phyloP scores from a whole-genome alignment of 1,140 invertebrate species.

The Polypedilum pembai region DNA sequence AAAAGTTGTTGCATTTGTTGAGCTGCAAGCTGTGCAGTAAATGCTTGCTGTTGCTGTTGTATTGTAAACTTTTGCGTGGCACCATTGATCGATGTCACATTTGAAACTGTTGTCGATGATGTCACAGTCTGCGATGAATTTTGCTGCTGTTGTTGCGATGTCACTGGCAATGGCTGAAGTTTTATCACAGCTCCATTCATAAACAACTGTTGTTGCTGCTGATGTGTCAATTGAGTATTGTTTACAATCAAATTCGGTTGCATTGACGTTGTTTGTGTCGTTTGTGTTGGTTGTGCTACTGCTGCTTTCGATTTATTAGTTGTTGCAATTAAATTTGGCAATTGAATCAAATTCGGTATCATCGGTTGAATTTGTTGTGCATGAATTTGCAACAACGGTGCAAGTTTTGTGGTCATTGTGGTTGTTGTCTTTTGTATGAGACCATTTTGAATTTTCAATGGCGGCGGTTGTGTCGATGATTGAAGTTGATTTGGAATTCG shows the following conservation, averaged over 20 bases:
- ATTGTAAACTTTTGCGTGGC: background rate
- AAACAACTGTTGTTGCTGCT: constrained; percentile 39
- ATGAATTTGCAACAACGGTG: constrained; percentile 39
- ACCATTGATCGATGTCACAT: constrained; percentile 4
- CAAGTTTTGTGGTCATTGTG: constrained; percentile 33
- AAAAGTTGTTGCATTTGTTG: constrained; percentile 35
- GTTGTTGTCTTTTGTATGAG: constrained; percentile 30
- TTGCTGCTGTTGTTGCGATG: background rate
- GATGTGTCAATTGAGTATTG: constrained; percentile 32
- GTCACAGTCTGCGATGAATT: background rate
- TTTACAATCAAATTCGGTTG: constrained; percentile 10
- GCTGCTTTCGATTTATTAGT: background rate
- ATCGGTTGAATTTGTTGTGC: constrained; percentile 30
- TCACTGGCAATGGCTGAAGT: constrained; percentile 37
- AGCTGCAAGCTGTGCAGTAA: background rate
- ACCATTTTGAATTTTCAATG: constrained; percentile 23
- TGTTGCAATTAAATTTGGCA: constrained; percentile 39
- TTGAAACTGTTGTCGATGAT: constrained; percentile 8
- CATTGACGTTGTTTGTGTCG: background rate
- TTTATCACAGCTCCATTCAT: constrained; percentile 43
- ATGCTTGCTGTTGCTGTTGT: constrained; percentile 32
- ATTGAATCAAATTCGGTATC: constrained; percentile 42
- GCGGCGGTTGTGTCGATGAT: constrained; percentile 30
- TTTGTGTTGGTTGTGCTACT: background rate
- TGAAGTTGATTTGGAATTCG: constrained; percentile 44